Evolutionary conservation across 30 jellyfish, hydroid and myxozoan genomes (phyloP).

Genomic region (Calvadosia cruxmelitensis): DNA sequence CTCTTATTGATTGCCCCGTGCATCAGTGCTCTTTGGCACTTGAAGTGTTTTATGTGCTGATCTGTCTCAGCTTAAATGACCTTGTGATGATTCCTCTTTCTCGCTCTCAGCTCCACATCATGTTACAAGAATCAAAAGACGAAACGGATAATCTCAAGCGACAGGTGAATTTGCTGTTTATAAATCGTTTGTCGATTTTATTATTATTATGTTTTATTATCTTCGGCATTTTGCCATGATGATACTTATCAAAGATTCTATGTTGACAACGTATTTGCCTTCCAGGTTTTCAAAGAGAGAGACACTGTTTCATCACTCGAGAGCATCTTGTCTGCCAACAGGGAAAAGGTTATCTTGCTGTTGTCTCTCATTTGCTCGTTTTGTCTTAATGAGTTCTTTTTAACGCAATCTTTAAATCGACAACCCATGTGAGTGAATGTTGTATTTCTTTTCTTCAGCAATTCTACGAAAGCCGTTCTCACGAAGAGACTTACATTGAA

Average conservation of each 20-base stretch:
- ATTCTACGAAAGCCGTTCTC: slow-evolving; percentile 66
- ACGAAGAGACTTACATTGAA: slow-evolving; percentile 58
- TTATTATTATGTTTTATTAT: too few relatives aligned
- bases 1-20: too few relatives aligned
- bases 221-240: too few relatives aligned
- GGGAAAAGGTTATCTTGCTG: slow-evolving; percentile 59
- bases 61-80: too few relatives aligned
- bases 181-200: slow-evolving; percentile 7
- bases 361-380: neutral
- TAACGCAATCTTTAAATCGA: too few relatives aligned
- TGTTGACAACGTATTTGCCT: neutral
- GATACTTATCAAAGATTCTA: too few relatives aligned
- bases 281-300: slow-evolving; percentile 58
- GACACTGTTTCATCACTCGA: slow-evolving; percentile 59
- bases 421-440: too few relatives aligned
- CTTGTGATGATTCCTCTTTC: too few relatives aligned
- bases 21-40: too few relatives aligned
- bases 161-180: slow-evolving; percentile 27
- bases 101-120: slow-evolving; percentile 10
- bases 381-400: too few relatives aligned
- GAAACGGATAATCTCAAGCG: slow-evolving; percentile 16
- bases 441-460: slow-evolving; percentile 17
- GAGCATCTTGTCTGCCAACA: slow-evolving; percentile 55
- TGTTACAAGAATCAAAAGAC: slow-evolving; percentile 26
- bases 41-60: too few relatives aligned